phyloP scores from a whole-genome alignment of 1,140 invertebrate species.

The Platorchestia sp. region DNA sequence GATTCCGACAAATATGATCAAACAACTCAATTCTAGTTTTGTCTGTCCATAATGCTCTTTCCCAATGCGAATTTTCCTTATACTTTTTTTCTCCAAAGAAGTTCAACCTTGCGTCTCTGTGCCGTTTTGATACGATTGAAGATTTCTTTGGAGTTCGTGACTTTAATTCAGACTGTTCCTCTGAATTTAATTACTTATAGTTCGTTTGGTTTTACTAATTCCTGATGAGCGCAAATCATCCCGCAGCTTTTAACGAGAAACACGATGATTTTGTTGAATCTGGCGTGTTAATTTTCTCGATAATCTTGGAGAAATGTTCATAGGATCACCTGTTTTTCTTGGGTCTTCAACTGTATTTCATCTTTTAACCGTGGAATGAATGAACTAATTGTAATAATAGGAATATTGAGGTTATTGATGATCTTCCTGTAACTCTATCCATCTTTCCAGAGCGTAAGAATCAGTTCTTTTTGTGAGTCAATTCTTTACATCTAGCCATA shows the following conservation, averaged over 20 bases:
- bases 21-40: not conserved
- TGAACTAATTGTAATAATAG: not conserved
- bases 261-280: not conserved
- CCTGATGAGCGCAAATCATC: not conserved
- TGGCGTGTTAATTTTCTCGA: not conserved
- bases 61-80: not conserved
- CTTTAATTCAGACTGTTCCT: not conserved
- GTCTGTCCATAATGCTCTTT: not conserved
- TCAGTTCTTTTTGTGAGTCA: not conserved
- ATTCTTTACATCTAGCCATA: not conserved
- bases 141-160: not conserved
- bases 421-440: not conserved
- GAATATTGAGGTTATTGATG: not conserved
- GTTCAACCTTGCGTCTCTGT: not conserved
- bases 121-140: not conserved
- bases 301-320: not conserved
- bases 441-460: not conserved
- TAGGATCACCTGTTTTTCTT: not conserved
- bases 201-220: not conserved
- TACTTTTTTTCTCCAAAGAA: not conserved
- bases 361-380: not conserved
- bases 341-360: not conserved
- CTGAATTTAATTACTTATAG: constrained; percentile 3
- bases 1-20: not conserved
- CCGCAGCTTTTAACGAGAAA: not conserved